Base-by-base conservation (phyloP, 2,113 vertebrate genomes). In the Perognathus longimembris region DNA sequence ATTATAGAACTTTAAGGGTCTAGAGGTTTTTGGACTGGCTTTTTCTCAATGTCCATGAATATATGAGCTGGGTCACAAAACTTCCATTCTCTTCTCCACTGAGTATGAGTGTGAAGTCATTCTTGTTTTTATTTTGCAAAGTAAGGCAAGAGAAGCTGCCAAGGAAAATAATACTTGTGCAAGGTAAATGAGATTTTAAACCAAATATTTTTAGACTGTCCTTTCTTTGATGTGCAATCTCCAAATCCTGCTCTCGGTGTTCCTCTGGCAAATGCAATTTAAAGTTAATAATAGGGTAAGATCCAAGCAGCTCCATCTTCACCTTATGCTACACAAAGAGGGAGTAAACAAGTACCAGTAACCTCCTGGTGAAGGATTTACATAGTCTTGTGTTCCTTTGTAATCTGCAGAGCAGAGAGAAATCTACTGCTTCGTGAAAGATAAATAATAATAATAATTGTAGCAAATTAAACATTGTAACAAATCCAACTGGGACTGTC, bases 131-230 rank as follows among this genome's bases (percentile, higher is more conserved):
- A 73, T 95, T 96, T 95, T 95, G 57, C 69, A 84, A 93, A 91
- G 79, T 36, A 79, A 89, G 80, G 66, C 83, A 86, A 87, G 77
- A 92, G 71, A 86, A 57, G 64, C 75, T 78, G 86, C 92, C 88
- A 96, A 92, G 30, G 77, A 90, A 95, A 85, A 93, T 90, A 93
- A 93, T 87, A 89, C 83, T 85, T 93, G 93, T 89, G 87, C 61
- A 61, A 82, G 18, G 38, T 93, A 83, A 96, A 96, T 91, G 87
- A 87, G 93, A 59, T 92, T 96, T 93, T 80, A 87, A 93, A 75
- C 85, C 80, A 93, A 93, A 96, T 94, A 95, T 96, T 95, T 95
- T 96, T 95, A 96, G 97, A 86, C 66, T 84, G 12, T 78, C 94
- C 79, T 94, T 92, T 57, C 92, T 95, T 95, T 95, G 80, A 95